These are phyloP conservation scores for Epinotia bilunana DNA, from an alignment of 2,888 invertebrate species.

Conservation along the genomic window DNA sequence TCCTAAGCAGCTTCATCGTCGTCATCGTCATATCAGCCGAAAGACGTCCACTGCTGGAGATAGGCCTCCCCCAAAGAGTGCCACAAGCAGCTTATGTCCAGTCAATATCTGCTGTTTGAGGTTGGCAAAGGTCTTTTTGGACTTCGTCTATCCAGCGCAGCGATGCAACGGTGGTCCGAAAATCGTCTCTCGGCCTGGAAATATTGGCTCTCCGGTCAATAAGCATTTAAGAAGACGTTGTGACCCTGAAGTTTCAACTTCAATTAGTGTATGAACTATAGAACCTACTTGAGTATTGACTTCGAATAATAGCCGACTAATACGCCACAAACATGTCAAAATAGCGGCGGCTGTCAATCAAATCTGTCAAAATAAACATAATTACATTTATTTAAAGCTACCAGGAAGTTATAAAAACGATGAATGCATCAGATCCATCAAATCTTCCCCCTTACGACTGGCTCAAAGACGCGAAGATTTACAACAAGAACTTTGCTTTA, in stretches of 20 bases:
- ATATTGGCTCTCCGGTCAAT: no score
- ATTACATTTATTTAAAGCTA: slow-evolving; percentile 6
- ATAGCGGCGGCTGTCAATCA: slow-evolving; percentile 25
- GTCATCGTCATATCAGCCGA: no score
- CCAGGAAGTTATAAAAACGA: slow-evolving; percentile 33
- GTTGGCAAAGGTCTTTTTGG: no score
- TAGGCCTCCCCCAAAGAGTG: no score
- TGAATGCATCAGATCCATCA: slow-evolving; percentile 43
- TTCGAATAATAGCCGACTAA: slow-evolving; percentile 1
- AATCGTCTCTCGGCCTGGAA: no score
- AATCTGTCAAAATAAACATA: slow-evolving; percentile 25
- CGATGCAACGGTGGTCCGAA: no score
- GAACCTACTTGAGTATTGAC: slow-evolving; percentile 31
- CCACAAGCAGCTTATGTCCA: no score
- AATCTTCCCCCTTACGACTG: slow-evolving; percentile 60
- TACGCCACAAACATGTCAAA: slow-evolving; percentile 10
- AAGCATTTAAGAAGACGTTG: no score
- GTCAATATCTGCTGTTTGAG: no score
- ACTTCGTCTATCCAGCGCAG: no score
- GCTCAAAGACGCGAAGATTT: slow-evolving; percentile 62
- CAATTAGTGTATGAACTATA: slow-evolving; percentile 6
- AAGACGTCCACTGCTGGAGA: no score
- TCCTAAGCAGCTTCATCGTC: no score
- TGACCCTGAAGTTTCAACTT: slow-evolving; percentile 13
- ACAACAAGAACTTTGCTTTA: slow-evolving; percentile 60